Conservation (phyloP, 1,140 invertebrate genomes). For the Cephus cinctus region DNA sequence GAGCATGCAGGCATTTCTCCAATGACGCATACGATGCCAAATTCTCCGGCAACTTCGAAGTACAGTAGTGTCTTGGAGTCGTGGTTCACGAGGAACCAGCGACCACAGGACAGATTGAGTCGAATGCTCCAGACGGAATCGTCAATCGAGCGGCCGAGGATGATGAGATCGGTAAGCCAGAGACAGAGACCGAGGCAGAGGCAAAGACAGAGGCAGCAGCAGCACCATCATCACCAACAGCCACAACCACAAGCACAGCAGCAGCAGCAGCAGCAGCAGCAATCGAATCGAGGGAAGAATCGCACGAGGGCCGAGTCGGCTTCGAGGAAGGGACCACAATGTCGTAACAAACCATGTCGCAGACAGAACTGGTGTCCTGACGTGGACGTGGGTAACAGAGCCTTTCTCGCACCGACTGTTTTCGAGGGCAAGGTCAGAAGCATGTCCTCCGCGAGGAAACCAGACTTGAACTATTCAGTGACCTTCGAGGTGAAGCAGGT, state of each 20-base stretch:
- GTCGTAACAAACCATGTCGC: conserved; percentile 40
- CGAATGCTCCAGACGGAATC: conserved; percentile 13
- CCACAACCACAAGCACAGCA: conserved; percentile 21
- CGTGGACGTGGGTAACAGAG: conserved; percentile 61
- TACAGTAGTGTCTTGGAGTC: neutral
- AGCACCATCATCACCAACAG: conserved; percentile 18
- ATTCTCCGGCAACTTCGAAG: neutral
- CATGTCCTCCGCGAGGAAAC: conserved; percentile 58
- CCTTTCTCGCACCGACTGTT: conserved; percentile 62
- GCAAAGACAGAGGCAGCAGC: too few species aligned
- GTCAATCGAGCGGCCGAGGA: conserved; percentile 23
- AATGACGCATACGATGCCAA: too few species aligned
- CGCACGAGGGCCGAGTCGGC: conserved; percentile 40
- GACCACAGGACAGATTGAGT: conserved; percentile 14
- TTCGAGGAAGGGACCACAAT: conserved; percentile 43
- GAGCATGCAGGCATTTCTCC: too few species aligned
- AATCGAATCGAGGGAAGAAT: conserved; percentile 29
- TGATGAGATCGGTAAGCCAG: conserved; percentile 29
- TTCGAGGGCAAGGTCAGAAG: conserved; percentile 67
- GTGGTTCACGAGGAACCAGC: neutral
- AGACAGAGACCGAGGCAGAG: too few species aligned
- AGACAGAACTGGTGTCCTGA: conserved; percentile 59
- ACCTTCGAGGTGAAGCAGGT: conserved; percentile 66
- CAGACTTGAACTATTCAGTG: conserved; percentile 61
- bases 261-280: conserved; percentile 20